Conservation (phyloP, 2,888 invertebrate species). For the Sthenelais limicola region DNA sequence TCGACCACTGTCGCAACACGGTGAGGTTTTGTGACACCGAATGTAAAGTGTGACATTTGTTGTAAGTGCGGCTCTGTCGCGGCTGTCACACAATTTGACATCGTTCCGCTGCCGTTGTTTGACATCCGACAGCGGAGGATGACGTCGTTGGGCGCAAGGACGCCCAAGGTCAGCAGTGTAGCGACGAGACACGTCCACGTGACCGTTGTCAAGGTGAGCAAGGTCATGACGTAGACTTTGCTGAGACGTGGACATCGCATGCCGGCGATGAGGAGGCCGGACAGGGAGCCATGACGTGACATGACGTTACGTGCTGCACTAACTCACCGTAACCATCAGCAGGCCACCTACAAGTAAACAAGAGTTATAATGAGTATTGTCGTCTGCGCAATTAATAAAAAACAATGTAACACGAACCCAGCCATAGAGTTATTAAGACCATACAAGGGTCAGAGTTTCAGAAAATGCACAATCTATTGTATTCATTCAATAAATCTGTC, state of each 20-base stretch:
- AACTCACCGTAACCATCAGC: no score
- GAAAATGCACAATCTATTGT: no score
- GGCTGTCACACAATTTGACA: conserved; percentile 17
- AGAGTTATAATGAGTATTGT: no score
- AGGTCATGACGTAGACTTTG: conserved; percentile 34
- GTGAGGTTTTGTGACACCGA: conserved; percentile 4
- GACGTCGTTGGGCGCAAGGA: conserved; percentile 27
- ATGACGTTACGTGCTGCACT: no score
- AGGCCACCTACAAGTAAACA: no score
- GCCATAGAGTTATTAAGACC: no score
- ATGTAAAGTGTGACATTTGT: background rate
- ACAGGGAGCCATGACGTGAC: no score
- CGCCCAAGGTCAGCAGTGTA: conserved; percentile 7
- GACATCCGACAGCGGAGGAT: background rate
- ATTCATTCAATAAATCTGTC: no score
- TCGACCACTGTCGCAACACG: no score
- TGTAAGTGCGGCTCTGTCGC: conserved; percentile 21
- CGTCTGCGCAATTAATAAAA: no score
- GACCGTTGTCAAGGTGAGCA: conserved; percentile 32
- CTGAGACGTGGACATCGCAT: conserved; percentile 29
- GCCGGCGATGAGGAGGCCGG: conserved; percentile 21
- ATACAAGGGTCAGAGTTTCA: no score
- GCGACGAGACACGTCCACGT: conserved; percentile 38
- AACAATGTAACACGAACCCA: no score
- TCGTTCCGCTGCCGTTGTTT: background rate